phyloP scores from a whole-genome alignment of 2,797 vertebrate genomes.

The Tapera naevia region DNA sequence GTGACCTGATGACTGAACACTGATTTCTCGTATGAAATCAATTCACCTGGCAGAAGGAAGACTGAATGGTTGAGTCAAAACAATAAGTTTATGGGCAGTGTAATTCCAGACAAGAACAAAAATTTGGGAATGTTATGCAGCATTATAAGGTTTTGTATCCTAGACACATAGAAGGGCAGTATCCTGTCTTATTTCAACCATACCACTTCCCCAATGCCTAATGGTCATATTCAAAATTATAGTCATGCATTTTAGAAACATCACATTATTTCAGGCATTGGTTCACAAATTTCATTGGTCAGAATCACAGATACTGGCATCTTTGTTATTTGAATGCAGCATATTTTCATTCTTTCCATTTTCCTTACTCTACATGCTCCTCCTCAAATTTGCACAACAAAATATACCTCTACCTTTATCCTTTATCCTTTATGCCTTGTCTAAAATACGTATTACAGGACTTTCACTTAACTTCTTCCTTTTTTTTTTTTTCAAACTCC shows the following conservation, averaged over 20 bases:
- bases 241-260: conserved; percentile 15
- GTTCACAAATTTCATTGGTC: not conserved
- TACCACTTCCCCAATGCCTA: not conserved
- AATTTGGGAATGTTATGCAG: not conserved
- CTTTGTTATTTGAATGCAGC: not conserved
- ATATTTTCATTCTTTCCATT: not conserved
- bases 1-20: not conserved
- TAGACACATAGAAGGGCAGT: not conserved
- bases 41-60: not conserved
- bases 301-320: not conserved
- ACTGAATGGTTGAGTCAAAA: not conserved
- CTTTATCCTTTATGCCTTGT: not conserved
- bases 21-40: not conserved
- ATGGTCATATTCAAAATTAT: not conserved
- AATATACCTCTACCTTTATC: not conserved
- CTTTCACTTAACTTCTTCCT: not conserved
- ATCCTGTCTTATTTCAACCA: conserved; percentile 14
- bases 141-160: conserved; percentile 1
- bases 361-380: not conserved
- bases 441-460: not conserved
- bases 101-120: conserved; percentile 42
- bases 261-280: not conserved
- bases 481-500: not conserved
- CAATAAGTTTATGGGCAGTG: not conserved
- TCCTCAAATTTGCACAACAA: not conserved